phyloP scores from a whole-genome alignment of 1,140 invertebrate species.

The Drosophila sproati region DNA sequence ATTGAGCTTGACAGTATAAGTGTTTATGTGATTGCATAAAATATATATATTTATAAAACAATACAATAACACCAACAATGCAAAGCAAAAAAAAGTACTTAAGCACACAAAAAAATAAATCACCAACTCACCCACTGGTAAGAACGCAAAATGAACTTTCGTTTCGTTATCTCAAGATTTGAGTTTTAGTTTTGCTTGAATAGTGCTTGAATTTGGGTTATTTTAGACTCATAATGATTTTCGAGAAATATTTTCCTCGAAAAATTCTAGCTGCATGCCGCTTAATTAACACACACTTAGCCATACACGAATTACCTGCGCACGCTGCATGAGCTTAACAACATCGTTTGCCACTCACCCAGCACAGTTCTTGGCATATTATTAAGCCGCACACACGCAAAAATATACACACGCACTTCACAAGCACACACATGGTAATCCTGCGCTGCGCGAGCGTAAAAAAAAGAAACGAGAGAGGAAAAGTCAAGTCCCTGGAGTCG shows the following conservation, averaged over 20 bases:
- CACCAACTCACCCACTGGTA: constrained; percentile 70
- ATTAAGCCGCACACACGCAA: constrained; percentile 42
- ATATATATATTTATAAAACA: constrained; percentile 27
- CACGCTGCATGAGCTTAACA: constrained; percentile 32
- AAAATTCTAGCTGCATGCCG: constrained; percentile 54
- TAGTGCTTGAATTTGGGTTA: constrained; percentile 10
- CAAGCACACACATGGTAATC: constrained; percentile 34
- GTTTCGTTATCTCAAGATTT: constrained; percentile 55
- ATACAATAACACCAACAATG: constrained; percentile 29
- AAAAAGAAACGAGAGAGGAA: constrained; percentile 5
- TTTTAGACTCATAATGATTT: constrained; percentile 1
- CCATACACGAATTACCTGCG: constrained; percentile 46
- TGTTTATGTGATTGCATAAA: constrained; percentile 34
- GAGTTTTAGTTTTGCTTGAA: constrained; percentile 39
- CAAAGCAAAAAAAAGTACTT: constrained; percentile 26
- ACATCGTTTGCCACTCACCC: background rate
- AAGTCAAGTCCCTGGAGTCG: constrained; percentile 52
- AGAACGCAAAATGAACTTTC: constrained; percentile 74
- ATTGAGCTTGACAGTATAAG: constrained; percentile 65
- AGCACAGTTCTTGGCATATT: constrained; percentile 25
- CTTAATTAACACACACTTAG: constrained; percentile 66
- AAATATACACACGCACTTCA: constrained; percentile 11
- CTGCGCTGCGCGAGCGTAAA: constrained; percentile 16
- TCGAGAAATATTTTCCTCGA: constrained; percentile 15
- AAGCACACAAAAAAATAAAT: constrained; percentile 46